phyloP scores from a whole-genome alignment of 1,140 invertebrate genomes.

The Halesus radiatus region DNA sequence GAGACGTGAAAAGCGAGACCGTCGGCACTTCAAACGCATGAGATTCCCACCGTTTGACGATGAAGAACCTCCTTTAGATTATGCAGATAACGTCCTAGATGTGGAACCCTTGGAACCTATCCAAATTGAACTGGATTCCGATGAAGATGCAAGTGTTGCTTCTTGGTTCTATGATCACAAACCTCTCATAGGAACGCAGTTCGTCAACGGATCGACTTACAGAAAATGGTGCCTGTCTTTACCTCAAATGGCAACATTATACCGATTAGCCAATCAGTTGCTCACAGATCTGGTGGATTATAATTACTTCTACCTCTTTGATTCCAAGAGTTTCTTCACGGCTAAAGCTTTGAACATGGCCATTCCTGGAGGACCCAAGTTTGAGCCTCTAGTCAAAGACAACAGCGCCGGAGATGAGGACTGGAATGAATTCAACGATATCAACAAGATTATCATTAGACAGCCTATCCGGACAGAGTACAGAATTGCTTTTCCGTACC shows the following conservation, averaged over 20 bases:
- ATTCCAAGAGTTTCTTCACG: conserved; percentile 99
- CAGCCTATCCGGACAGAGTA: conserved; percentile 99
- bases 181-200: conserved; percentile 91
- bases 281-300: conserved; percentile 98
- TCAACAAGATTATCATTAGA: conserved; percentile 99
- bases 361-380: conserved; percentile 99
- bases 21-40: conserved; percentile 99
- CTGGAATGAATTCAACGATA: conserved; percentile 99
- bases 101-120: conserved; percentile 99
- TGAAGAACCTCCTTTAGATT: conserved; percentile 99
- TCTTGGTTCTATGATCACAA: conserved; percentile 99
- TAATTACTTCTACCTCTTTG: conserved; percentile 99
- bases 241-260: conserved; percentile 97
- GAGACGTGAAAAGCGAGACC: conserved; percentile 97
- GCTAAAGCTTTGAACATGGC: conserved; percentile 99
- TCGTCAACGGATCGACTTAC: conserved; percentile 98
- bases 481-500: conserved; percentile 98
- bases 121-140: conserved; percentile 97
- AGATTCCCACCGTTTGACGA: conserved; percentile 99
- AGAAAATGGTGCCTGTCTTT: conserved; percentile 94
- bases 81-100: conserved; percentile 98
- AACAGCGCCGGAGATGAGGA: conserved; percentile 98
- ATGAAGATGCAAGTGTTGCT: conserved; percentile 92
- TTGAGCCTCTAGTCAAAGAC: conserved; percentile 99
- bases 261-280: conserved; percentile 97